Conservation (phyloP, 2,797 vertebrate genomes). For the Rhadinocentrus ornatus region DNA sequence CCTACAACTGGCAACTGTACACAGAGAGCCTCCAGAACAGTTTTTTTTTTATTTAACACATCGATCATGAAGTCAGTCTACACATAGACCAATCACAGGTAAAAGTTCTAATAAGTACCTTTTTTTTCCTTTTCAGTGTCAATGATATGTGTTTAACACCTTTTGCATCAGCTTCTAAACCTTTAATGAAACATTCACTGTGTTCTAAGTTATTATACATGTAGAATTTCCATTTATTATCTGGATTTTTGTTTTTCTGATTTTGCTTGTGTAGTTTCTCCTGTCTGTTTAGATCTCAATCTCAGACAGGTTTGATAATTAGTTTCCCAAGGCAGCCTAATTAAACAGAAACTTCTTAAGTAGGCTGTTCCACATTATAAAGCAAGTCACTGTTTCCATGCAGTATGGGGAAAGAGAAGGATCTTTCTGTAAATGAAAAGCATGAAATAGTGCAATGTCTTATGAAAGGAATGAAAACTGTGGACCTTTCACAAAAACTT, state of each 20-base stretch:
- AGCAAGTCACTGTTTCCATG: no score
- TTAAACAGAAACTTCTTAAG: no score
- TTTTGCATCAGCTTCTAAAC: not conserved
- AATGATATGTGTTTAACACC: not conserved
- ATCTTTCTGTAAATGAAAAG: no score
- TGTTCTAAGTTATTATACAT: not conserved
- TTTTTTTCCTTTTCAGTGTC: not conserved
- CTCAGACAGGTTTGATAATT: not conserved
- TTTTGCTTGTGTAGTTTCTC: not conserved
- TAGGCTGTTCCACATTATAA: no score
- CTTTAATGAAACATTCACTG: not conserved
- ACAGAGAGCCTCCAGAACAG: not conserved
- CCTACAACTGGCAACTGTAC: not conserved
- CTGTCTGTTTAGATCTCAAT: not conserved
- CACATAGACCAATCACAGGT: not conserved
- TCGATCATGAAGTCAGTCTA: slow-evolving; percentile 1
- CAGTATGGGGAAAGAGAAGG: no score
- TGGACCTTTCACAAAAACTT: no score
- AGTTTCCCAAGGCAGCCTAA: not conserved
- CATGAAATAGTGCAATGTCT: no score
- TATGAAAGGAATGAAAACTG: no score
- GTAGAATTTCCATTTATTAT: no score
- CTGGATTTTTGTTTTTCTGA: not conserved
- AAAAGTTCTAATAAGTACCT: not conserved
- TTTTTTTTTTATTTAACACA: not conserved